Conservation (phyloP, 92 coral and sea anemone species). For the Epizoanthus illoricatus region DNA sequence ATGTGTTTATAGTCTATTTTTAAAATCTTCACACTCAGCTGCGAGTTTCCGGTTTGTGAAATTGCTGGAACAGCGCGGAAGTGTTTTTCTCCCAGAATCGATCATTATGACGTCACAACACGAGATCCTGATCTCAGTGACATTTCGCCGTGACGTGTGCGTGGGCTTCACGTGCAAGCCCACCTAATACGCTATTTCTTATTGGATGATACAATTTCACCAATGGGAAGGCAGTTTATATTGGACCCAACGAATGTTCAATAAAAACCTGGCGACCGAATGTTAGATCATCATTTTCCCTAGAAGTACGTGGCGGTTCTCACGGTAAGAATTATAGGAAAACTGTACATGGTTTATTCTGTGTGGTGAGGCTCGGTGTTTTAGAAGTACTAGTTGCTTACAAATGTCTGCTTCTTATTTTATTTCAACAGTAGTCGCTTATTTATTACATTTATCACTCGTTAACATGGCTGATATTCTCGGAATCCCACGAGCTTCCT, state of each 20-base stretch:
- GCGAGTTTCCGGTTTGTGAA: too few species aligned
- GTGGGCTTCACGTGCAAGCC: slow-evolving; percentile 22
- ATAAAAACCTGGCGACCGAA: background rate
- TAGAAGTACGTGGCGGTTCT: background rate
- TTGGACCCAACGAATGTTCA: background rate
- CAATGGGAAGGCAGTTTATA: slow-evolving; percentile 15
- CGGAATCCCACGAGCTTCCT: slow-evolving; percentile 50
- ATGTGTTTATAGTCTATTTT: too few species aligned
- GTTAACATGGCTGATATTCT: slow-evolving; percentile 34
- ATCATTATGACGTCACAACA: slow-evolving; percentile 38
- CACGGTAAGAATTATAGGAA: background rate
- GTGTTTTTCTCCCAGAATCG: too few species aligned
- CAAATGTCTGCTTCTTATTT: background rate
- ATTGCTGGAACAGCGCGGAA: too few species aligned
- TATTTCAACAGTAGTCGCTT: slow-evolving; percentile 7
- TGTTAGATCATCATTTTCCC: background rate
- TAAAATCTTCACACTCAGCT: too few species aligned
- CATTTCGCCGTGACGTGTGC: slow-evolving; percentile 2
- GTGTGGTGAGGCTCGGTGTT: background rate
- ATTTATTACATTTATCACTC: background rate
- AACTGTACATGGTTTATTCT: background rate
- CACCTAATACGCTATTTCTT: background rate
- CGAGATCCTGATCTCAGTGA: slow-evolving; percentile 1
- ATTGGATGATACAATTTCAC: slow-evolving; percentile 15
- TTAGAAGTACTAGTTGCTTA: too few species aligned